Base-by-base conservation (phyloP, 2,113 vertebrate genomes). In the Tetrao urogallus region DNA sequence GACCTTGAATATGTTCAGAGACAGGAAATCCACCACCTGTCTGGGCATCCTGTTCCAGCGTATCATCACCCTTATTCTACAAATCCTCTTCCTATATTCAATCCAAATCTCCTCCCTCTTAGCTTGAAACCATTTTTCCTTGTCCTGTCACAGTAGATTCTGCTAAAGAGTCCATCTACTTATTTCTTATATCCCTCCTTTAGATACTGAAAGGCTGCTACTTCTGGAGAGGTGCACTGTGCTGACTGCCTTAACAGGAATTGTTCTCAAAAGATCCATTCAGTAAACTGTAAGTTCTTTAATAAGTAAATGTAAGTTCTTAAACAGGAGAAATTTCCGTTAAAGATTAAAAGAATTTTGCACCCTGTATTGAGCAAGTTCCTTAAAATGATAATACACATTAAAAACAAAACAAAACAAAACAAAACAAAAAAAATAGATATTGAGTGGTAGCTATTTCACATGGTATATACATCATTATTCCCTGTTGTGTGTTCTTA, bases 361-460 rank as follows among this genome's bases (percentile, higher is more conserved):
- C 12, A 66, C 21, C 13, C 66, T 76, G 10, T 4, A 3, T 82
- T 54, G 14, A 82, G 5, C 5, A 73, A 87, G 34, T 54, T 89
- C 24, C 63, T 87, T 92, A 65, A 89, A 82, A 76, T 45, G 0
- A 28, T 70, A 27, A 52, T 36, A 8, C 27, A 40, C 6, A 15
- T 24, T 15, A 24, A 60, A 60, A 20, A 57, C 38, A 22, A 2
- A 22, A 21, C 11, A 58, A 21, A n/a, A 21, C 3, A 34, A 60
- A 36, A 43, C 6, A 43, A 21, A 36, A 36, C 17, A 5, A 38
- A 61, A n/a, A n/a, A n/a, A 54, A 21, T 20, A 80, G 6, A 66
- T 0, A 0, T 1, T 38, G 16, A 52, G 19, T 34, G 5, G 15
- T 40, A 71, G 9, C 6, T 67, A 36, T 66, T 93, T 73, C 27